Base-by-base conservation (phyloP, 2,888 invertebrate species). In the Marasmarcha lunaedactyla region DNA sequence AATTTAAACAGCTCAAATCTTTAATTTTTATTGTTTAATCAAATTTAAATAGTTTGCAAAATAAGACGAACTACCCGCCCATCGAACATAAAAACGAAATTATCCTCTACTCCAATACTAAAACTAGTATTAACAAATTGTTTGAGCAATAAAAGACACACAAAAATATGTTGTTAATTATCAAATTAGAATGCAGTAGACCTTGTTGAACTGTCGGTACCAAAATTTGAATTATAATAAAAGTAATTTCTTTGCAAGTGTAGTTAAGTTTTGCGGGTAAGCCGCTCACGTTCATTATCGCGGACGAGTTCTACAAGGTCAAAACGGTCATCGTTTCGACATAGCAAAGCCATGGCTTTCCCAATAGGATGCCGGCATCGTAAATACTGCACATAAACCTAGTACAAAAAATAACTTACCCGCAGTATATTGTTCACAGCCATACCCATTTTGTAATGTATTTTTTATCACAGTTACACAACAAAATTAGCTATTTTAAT, bases 271-370 rank as follows among this genome's bases (percentile, higher is more conserved):
- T 30, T 30, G 54, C 54, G 55, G 56, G 59, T 59, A 59, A 66
- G 62, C 60, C 20, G 20, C 20, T 20, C 20, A 20, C 64, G 62
- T 71, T 65, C 61, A 71, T 67, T 76, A 81, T 73, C 71, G 73
- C 71, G 63, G 69, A 71, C 73, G 62, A 76, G 81, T 81, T 78
- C 63, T 73, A 79, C 83, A 83, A 83, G 81, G 83, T 81, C 81
- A 79, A 81, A 79, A 70, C 79, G 83, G 83, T 81, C 81, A 83
- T 30, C 30, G 30, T 78, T 79, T 74, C 73, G 70, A 78, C 74
- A 71, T 66, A 64, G n/a, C n/a, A 65, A 51, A 5, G n/a, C 69
- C 61, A 68, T 74, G 73, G 74, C 78, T 83, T 81, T 81, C 79
- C 20, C 74, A 77, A 74, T 69, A 59, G 55, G 57, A 57, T 60